phyloP scores from a whole-genome alignment of 2,113 vertebrate species.

The Ammodramus savannarum region DNA sequence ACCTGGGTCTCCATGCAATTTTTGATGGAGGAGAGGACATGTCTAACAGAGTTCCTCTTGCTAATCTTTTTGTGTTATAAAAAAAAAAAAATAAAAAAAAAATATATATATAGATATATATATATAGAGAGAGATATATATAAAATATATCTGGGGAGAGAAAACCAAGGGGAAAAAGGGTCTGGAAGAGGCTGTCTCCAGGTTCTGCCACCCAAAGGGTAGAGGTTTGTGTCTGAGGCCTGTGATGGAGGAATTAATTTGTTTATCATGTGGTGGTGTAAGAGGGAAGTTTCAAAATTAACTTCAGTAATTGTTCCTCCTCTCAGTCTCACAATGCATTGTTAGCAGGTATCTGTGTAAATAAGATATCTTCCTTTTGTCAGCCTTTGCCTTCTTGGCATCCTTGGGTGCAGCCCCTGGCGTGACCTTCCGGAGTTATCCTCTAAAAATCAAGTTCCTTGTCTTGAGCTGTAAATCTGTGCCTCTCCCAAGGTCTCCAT shows the following conservation, averaged over 20 bases:
- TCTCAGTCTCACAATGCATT: conserved; percentile 3
- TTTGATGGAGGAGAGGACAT: neutral
- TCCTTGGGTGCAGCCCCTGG: neutral
- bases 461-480: neutral
- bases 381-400: neutral
- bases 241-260: neutral
- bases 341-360: neutral
- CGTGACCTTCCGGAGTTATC: neutral
- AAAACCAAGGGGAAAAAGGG: fast-evolving
- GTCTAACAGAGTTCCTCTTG: neutral
- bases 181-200: neutral
- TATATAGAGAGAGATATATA: too few species aligned
- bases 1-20: neutral
- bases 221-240: neutral
- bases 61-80: neutral
- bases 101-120: too few species aligned
- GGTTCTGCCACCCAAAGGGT: neutral
- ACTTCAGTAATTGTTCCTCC: conserved; percentile 14
- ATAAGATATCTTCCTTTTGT: neutral
- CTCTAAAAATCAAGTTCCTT: neutral
- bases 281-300: conserved; percentile 50
- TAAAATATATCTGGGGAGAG: neutral
- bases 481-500: neutral
- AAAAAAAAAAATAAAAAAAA: neutral
- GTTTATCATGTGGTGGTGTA: neutral